Evolutionary conservation across 2,888 invertebrate genomes (phyloP), one percentile per base, ranked within the genome.

Genomic region (Julus scanicus): DNA sequence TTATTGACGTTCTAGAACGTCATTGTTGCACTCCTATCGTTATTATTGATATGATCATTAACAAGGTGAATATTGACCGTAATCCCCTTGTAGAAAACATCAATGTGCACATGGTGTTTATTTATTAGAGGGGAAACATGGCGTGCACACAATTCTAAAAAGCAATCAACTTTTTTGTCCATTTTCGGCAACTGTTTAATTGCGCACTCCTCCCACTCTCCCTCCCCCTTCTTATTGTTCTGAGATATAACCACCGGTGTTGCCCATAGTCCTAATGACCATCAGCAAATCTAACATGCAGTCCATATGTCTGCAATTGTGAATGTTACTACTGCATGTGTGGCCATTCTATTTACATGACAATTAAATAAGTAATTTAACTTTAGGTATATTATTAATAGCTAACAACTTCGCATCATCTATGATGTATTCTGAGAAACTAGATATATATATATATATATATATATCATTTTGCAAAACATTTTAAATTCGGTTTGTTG

Each of bases 151-250:
- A 80, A 80, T 39, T 29, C 80, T 29, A 80, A 80, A 71, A 80
- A 80, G 80, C 80, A 80, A 80, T 80, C 80, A 80, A 80, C 37
- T 80, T 80, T 71, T 80, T 80, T 20, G 37, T 80, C 80, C 80
- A 80, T 80, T 80, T 80, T 80, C 37, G 80, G 37, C 80, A 80
- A 39, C 29, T 80, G 80, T 29, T 44, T 44, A 44, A 44, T 44
- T 80, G 80, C 80, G 53, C 53, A 44, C 63, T 9, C 63, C 63
- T 20, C 80, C 13, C 20, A n/a, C 20, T 80, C 37, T 37, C 20
- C 63, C 20, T 80, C 37, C 80, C 37, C 37, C 80, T 80, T 15
- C 37, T 80, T 39, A 80, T 80, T 80, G 80, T 80, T 15, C 37
- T 80, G 37, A 80, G 80, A 80, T 37, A 29, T 80, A 80, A 15